These are phyloP conservation scores for Drosophila kanapiae DNA, from an alignment of 1,140 invertebrate species.

Conservation along the genomic window DNA sequence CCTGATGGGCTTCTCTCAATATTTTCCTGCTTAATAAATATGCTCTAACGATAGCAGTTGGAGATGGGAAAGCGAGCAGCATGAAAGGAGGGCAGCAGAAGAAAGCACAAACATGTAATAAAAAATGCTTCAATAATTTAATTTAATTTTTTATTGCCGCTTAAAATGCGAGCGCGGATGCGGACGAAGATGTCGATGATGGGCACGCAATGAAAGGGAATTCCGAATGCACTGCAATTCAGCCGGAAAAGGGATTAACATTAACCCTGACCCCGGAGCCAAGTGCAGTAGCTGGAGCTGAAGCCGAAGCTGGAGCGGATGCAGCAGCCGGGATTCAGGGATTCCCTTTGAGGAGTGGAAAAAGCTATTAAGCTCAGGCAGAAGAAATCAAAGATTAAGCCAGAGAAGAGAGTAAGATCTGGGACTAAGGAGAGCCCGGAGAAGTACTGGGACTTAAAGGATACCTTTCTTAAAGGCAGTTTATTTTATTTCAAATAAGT, in stretches of 20 bases:
- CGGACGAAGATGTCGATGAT: constrained; percentile 5
- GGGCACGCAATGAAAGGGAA: constrained; percentile 38
- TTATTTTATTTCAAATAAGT: neutral
- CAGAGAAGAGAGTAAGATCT: neutral
- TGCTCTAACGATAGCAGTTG: constrained; percentile 39
- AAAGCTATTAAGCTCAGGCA: constrained; percentile 14
- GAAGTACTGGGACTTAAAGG: too few species aligned
- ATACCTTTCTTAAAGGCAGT: neutral
- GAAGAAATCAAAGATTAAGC: constrained; percentile 17
- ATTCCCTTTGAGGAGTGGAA: constrained; percentile 32
- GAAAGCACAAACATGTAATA: constrained; percentile 68
- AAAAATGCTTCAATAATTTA: constrained; percentile 80
- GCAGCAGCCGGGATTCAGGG: constrained; percentile 7
- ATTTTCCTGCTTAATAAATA: constrained; percentile 71
- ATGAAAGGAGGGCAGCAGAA: constrained; percentile 15
- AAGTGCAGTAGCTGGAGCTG: neutral
- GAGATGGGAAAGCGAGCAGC: neutral
- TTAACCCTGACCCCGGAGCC: constrained; percentile 28
- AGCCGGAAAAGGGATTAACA: constrained; percentile 37
- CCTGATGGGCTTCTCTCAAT: constrained; percentile 70
- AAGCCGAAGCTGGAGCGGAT: neutral
- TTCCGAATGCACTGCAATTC: constrained; percentile 48
- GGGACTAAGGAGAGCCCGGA: too few species aligned
- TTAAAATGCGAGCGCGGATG: constrained; percentile 26
- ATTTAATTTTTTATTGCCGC: constrained; percentile 55